Base-by-base conservation (phyloP, 92 coral and sea anemone species). In the Virgularia gustaviana region DNA sequence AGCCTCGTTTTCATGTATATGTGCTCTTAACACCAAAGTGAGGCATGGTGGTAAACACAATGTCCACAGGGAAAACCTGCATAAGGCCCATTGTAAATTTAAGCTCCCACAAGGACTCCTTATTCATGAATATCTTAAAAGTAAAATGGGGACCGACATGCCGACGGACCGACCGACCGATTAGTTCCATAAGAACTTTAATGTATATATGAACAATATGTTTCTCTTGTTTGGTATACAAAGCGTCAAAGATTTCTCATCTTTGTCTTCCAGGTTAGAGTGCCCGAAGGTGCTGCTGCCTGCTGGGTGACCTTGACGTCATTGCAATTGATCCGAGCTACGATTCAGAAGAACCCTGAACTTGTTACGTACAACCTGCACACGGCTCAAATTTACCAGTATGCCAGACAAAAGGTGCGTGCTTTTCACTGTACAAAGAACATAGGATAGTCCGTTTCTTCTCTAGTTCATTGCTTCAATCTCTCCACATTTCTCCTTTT, bases 301-400 rank as follows among this genome's bases (percentile, higher is more conserved):
- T 91, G 97, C 54, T 86, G 88, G 70, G 81, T 86, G 18, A 85
- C 90, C 37, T 57, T 91, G 39, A 86, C 91, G 30, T 75, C 88
- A 2, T 79, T 91, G 57, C 96, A 91, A 58, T 81, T 91, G 38
- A 65, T 91, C 53, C 81, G 87, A 39, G 88, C 96, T 11, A 65
- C 72, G 62, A 49, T 78, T 9, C 76, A 81, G 49, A 78, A 78
- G 39, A 70, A 72, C 33, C 73, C 88, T 22, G 91, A 86, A 38
- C 85, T 79, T n/a, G 78, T 89, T 49, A 76, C 76, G 3, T 91
- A 76, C 80, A 91, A 85, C 66, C 79, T 89, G 1, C 96, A 91
- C 44, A 83, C 90, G 34, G 96, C 97, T 32, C 87, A 83, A 35
- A 87, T 91, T 19, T 89, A 89, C 72, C 96, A 91, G 84, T 90